Evolutionary conservation across 2,113 vertebrate species (phyloP).

Genomic region (Anthoscopus minutus): DNA sequence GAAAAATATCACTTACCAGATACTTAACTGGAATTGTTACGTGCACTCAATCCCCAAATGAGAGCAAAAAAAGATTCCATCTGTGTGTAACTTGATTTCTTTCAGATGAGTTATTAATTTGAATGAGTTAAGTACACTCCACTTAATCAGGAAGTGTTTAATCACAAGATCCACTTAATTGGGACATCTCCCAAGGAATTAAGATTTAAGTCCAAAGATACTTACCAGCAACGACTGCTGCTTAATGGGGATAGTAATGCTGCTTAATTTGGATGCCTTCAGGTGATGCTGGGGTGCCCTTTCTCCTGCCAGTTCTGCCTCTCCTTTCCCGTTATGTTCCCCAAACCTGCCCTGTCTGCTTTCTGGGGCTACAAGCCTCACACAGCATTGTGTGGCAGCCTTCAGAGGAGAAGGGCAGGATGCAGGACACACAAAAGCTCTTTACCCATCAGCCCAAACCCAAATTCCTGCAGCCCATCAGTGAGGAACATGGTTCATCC

Average conservation of each 20-base stretch:
- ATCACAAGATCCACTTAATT: slow-evolving; percentile 73
- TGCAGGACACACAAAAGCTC: background rate
- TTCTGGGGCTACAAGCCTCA: background rate
- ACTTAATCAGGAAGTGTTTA: slow-evolving; percentile 72
- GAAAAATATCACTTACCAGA: slow-evolving; percentile 62
- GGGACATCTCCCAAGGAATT: slow-evolving; percentile 71
- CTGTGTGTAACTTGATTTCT: slow-evolving; percentile 64
- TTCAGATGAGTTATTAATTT: slow-evolving; percentile 74
- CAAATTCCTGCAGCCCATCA: background rate
- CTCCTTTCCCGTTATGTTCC: background rate
- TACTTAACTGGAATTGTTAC: slow-evolving; percentile 62
- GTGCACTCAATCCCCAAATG: slow-evolving; percentile 50
- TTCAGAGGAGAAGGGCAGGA: background rate
- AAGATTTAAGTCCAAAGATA: slow-evolving; percentile 69
- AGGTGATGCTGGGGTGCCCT: slow-evolving; percentile 18
- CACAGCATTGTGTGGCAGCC: accelerated
- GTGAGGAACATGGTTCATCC: background rate
- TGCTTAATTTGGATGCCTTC: slow-evolving; percentile 52
- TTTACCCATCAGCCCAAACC: background rate
- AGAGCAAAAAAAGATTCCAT: slow-evolving; percentile 59
- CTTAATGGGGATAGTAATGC: slow-evolving; percentile 52
- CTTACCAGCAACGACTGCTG: slow-evolving; percentile 56
- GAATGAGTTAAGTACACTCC: slow-evolving; percentile 72
- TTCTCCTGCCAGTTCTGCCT: background rate
- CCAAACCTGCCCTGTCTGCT: background rate